Percentiles rank a stretch among this genome's conserved stretches.
These are phyloP conservation scores for Hypercompe scribonia DNA, from an alignment of 2,888 invertebrate genomes.

Conservation along the genomic window DNA sequence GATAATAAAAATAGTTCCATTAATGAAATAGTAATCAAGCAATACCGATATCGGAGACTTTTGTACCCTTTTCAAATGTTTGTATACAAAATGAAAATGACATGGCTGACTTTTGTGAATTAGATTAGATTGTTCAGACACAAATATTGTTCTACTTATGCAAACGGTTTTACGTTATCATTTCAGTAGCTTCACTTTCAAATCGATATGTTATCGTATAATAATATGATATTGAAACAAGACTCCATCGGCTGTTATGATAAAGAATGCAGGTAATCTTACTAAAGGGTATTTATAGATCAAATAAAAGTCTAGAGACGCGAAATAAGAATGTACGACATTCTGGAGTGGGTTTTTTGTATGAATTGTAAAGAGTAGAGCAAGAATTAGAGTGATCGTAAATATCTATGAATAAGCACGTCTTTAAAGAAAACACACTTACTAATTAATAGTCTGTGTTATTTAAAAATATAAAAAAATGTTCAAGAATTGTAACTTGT, in stretches of 20 bases:
- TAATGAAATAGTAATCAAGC: neutral
- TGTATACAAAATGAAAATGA: constrained; percentile 12
- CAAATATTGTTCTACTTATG: neutral
- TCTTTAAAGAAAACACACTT: too few relatives aligned
- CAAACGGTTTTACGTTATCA: neutral
- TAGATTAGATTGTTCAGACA: constrained; percentile 6
- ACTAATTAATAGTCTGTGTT: too few relatives aligned
- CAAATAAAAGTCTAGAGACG: neutral
- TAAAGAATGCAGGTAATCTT: neutral
- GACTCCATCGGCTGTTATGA: neutral
- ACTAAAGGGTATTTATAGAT: neutral
- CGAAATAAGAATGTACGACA: neutral
- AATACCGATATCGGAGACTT: neutral
- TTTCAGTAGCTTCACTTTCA: neutral
- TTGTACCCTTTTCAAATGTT: neutral
- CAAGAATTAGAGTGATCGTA: neutral
- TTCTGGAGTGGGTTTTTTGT: neutral
- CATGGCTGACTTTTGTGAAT: neutral
- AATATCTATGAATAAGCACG: too few relatives aligned
- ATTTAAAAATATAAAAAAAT: too few relatives aligned
- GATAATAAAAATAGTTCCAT: neutral
- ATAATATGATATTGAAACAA: neutral
- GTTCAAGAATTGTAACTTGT: too few relatives aligned
- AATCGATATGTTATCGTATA: constrained; percentile 5
- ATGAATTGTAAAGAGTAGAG: neutral